Base-by-base conservation (phyloP, 2,888 invertebrate genomes). In the Dynastes hyllus region DNA sequence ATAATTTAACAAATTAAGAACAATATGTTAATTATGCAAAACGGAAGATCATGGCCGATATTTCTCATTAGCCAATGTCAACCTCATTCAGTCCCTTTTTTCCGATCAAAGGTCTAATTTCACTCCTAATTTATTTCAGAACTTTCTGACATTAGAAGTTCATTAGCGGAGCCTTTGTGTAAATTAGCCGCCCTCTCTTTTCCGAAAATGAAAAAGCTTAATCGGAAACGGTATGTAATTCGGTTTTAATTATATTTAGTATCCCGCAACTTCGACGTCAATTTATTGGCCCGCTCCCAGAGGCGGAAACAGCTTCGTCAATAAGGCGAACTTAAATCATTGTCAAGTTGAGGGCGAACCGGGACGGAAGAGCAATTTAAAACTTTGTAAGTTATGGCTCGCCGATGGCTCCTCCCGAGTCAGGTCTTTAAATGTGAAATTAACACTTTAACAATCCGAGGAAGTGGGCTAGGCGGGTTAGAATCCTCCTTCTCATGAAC, bases 321-420 rank as follows among this genome's bases (percentile, higher is more conserved):
- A 73, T 73, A 73, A 51, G 22, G 40, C 73, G 37, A 37, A 58
- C 73, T 73, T 73, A 73, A 73, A 73, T 73, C 73, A 73, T 73
- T 73, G 73, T 73, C 73, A 73, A 58, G 73, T 73, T 55, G 37
- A 37, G 40, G 58, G 58, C 58, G 58, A 58, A 40, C 16, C 73
- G 37, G 73, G 58, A 58, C 73, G 73, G 58, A 73, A 73, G 73
- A 73, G 73, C 58, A 73, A 73, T 73, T 73, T 73, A 73, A 73
- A 73, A 73, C 73, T 73, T 73, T 73, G 58, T 73, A 73, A 73
- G 73, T 73, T 73, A 73, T 73, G 73, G 73, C 58, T 58, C 73
- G 58, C 58, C 73, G 73, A 37, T 58, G 58, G 58, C 11, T 55
- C 53, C 53, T 58, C 58, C 69, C 50, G 27, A 51, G 37, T 58